Conservation (phyloP, 2,888 invertebrate species). For the Pinctada fucata region DNA sequence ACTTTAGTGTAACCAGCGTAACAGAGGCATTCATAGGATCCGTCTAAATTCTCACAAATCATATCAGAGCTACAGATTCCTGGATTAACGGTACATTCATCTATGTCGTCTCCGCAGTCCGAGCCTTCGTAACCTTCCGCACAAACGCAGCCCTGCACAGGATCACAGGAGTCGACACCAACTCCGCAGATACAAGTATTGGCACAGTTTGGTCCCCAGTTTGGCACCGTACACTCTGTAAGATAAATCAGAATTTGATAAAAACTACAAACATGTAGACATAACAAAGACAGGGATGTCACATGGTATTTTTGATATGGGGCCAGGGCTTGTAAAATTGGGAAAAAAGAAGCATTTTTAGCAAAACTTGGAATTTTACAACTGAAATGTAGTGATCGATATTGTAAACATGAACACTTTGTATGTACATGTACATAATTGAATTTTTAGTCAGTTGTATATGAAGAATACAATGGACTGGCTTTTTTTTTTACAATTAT, state of each 20-base stretch:
- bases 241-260: not conserved
- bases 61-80: constrained; percentile 13
- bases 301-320: no score
- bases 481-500: no score
- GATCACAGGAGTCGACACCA: constrained; percentile 20
- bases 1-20: constrained; percentile 16
- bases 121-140: constrained; percentile 8
- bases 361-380: no score
- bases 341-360: no score
- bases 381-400: no score
- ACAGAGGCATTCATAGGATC: constrained; percentile 29
- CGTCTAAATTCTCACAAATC: constrained; percentile 28
- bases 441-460: no score
- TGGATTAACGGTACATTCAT: constrained; percentile 19
- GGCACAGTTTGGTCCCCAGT: constrained; percentile 46
- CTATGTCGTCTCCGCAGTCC: constrained; percentile 22
- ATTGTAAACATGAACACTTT: no score
- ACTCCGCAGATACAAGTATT: constrained; percentile 31
- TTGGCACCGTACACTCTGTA: constrained; percentile 12
- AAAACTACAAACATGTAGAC: no score
- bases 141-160: constrained; percentile 22
- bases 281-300: no score
- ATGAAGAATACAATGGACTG: no score
- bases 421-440: no score
- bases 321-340: not conserved